A percentile compares a stretch with the other conserved stretches of the same genome.
These are phyloP conservation scores for Bombus difficillimus DNA, from an alignment of 1,140 invertebrate genomes.

Conservation along the genomic window DNA sequence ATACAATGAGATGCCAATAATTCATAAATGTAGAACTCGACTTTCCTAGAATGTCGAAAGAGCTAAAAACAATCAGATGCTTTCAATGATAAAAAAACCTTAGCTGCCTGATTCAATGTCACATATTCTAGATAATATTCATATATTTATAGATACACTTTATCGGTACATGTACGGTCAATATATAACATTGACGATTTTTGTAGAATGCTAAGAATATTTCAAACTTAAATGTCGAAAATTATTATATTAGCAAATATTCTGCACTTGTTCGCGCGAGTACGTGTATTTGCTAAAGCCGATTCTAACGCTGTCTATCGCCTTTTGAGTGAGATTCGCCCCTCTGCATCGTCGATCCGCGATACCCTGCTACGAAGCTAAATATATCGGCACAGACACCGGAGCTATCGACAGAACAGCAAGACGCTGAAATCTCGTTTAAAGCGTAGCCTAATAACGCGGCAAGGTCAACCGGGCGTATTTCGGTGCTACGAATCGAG, in stretches of 20 bases:
- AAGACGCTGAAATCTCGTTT: constrained; percentile 55
- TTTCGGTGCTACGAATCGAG: constrained; percentile 53
- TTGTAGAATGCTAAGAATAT: no score
- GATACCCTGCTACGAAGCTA: constrained; percentile 51
- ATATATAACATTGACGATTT: no score
- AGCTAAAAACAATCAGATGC: background rate
- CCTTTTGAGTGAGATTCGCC: constrained; percentile 7
- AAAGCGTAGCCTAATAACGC: constrained; percentile 62
- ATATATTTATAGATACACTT: background rate
- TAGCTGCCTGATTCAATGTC: background rate
- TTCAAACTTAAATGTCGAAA: no score
- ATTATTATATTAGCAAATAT: no score
- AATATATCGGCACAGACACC: constrained; percentile 64
- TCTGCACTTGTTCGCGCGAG: background rate
- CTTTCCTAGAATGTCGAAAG: background rate
- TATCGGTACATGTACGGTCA: no score
- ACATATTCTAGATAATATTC: background rate
- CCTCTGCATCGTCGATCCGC: constrained; percentile 44
- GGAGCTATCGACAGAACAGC: constrained; percentile 58
- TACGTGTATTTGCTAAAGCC: background rate
- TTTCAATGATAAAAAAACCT: background rate
- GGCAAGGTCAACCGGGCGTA: constrained; percentile 58
- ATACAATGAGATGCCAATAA: background rate
- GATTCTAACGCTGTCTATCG: constrained; percentile 1
- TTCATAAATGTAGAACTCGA: no score